A percentile compares a stretch with the other conserved stretches of the same genome.
Conservation (phyloP, 1,140 invertebrate genomes). For the Euglossa dilemma region DNA sequence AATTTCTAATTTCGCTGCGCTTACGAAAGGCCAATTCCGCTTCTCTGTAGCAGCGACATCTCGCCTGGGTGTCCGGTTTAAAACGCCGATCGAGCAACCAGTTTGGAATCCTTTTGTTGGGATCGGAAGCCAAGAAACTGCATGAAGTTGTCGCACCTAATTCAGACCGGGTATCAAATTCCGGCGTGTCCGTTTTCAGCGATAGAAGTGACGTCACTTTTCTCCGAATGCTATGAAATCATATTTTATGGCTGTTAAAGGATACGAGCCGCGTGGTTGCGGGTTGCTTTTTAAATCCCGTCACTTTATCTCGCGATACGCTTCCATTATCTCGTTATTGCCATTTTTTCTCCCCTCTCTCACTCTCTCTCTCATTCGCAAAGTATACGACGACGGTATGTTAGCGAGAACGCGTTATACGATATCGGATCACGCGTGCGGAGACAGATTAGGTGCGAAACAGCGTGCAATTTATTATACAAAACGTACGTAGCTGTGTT, state of each 20-base stretch:
- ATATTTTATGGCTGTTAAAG: conserved; percentile 41
- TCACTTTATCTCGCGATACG: neutral
- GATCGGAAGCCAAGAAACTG: conserved; percentile 45
- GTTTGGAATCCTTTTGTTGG: conserved; percentile 38
- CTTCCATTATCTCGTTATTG: conserved; percentile 30
- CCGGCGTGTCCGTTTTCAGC: conserved; percentile 37
- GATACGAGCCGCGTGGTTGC: neutral
- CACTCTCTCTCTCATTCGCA: no score
- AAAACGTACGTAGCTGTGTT: no score
- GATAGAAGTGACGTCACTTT: conserved; percentile 43
- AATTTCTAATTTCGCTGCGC: no score
- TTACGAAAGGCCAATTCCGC: no score
- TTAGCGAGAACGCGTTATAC: no score
- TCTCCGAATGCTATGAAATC: conserved; percentile 43
- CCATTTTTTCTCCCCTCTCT: neutral
- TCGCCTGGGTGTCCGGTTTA: neutral
- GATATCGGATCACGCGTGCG: no score
- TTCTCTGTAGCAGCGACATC: no score
- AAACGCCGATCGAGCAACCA: conserved; percentile 19
- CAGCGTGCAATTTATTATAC: no score
- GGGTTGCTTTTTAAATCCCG: neutral
- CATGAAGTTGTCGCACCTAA: conserved; percentile 44
- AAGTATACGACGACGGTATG: no score
- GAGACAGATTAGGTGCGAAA: no score
- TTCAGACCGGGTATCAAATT: conserved; percentile 46